A percentile compares a stretch with the other conserved stretches of the same genome.
These are phyloP conservation scores for Myotis davidii DNA, from an alignment of 2,113 vertebrate genomes.

Conservation along the genomic window DNA sequence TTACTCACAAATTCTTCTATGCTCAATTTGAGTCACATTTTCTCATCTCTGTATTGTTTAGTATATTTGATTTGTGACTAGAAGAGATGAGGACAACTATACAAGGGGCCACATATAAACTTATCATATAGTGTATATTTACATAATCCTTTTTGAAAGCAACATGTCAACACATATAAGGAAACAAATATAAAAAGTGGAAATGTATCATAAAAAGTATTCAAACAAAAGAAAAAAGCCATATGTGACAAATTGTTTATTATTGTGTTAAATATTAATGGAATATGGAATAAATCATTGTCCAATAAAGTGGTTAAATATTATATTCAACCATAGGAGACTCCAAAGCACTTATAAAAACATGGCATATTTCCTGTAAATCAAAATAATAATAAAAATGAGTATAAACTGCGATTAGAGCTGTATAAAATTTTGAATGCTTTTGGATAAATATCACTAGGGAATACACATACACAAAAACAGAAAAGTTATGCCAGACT, in stretches of 20 bases:
- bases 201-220: background rate
- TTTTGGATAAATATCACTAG: constrained; percentile 5
- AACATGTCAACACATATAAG: background rate
- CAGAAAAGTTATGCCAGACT: background rate
- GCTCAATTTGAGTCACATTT: background rate
- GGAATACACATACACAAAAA: background rate
- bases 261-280: constrained; percentile 7
- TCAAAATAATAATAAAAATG: constrained; percentile 9
- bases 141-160: background rate
- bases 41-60: background rate
- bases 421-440: background rate
- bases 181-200: background rate
- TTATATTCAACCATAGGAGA: background rate
- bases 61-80: background rate
- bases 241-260: background rate
- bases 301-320: background rate
- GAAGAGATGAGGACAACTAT: background rate
- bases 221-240: background rate
- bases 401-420: background rate
- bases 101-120: background rate
- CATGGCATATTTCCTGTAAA: background rate
- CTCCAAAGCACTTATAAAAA: background rate
- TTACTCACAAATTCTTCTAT: background rate
- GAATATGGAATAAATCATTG: background rate
- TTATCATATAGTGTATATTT: background rate